These are phyloP conservation scores for Actinernus sp. DNA, from an alignment of 92 coral and sea anemone species.

Conservation along the genomic window DNA sequence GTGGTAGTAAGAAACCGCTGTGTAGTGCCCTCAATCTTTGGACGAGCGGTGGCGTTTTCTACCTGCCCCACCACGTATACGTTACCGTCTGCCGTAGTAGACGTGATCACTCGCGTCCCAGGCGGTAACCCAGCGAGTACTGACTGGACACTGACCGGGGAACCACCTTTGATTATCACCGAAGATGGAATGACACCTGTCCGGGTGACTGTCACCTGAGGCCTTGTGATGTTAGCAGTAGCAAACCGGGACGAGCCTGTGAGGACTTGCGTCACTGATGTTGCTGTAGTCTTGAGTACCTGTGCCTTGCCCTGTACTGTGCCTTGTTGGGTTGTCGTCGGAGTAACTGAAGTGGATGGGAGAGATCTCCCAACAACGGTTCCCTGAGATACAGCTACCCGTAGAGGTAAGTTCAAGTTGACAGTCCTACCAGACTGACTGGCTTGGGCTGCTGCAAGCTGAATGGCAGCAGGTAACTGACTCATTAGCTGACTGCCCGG, in stretches of 20 bases:
- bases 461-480: background rate
- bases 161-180: slow-evolving; percentile 34
- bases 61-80: slow-evolving; percentile 45
- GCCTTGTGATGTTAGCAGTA: slow-evolving; percentile 11
- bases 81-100: slow-evolving; percentile 40
- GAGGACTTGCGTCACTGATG: slow-evolving; percentile 6
- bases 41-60: slow-evolving; percentile 1
- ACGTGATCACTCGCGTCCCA: slow-evolving; percentile 36
- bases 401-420: background rate
- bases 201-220: slow-evolving; percentile 2
- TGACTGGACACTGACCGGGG: slow-evolving; percentile 37
- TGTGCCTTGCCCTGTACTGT: background rate
- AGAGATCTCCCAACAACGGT: background rate
- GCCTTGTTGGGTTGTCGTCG: background rate
- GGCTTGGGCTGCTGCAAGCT: background rate
- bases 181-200: slow-evolving; percentile 22
- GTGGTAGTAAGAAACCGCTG: background rate
- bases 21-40: background rate
- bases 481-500: background rate
- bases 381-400: slow-evolving; percentile 2
- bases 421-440: background rate
- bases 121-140: slow-evolving; percentile 41
- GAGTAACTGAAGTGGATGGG: background rate
- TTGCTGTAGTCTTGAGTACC: background rate
- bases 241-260: slow-evolving; percentile 11